These are phyloP conservation scores for Rhaphigaster nebulosa DNA, from an alignment of 2,888 invertebrate species.

Conservation along the genomic window DNA sequence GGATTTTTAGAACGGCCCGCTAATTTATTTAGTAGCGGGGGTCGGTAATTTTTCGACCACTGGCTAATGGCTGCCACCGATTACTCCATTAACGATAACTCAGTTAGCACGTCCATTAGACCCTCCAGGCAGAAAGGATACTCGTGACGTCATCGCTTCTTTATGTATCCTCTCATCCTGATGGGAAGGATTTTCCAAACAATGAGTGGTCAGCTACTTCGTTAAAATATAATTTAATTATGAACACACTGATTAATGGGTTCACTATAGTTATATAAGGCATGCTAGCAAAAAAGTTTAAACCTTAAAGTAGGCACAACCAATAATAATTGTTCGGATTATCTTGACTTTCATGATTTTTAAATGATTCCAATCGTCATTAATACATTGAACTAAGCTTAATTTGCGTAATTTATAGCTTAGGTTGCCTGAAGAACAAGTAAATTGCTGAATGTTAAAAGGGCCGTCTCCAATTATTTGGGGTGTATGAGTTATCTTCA, in stretches of 20 bases:
- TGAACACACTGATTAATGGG: background rate
- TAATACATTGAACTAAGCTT: too few species aligned
- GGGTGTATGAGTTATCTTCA: too few species aligned
- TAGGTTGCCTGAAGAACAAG: too few species aligned
- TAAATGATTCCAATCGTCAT: too few species aligned
- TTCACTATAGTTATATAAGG: background rate
- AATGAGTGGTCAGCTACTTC: background rate
- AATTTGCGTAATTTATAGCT: too few species aligned
- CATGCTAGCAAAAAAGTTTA: too few species aligned
- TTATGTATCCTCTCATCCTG: background rate
- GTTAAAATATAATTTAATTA: background rate
- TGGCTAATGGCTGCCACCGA: background rate
- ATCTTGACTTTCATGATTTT: too few species aligned
- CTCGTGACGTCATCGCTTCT: background rate
- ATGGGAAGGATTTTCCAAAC: background rate
- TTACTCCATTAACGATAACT: slow-evolving; percentile 40
- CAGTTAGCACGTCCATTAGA: slow-evolving; percentile 1
- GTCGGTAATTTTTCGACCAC: slow-evolving; percentile 36
- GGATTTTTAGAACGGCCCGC: background rate
- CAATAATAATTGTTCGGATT: too few species aligned
- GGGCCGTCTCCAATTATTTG: too few species aligned
- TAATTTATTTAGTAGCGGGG: slow-evolving; percentile 30
- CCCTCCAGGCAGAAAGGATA: background rate
- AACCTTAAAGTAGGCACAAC: too few species aligned
- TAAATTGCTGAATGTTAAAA: too few species aligned